Percentiles rank a stretch among this genome's conserved stretches.
phyloP scores from a whole-genome alignment of 2,113 vertebrate species.

The Tachuris rubrigastra region DNA sequence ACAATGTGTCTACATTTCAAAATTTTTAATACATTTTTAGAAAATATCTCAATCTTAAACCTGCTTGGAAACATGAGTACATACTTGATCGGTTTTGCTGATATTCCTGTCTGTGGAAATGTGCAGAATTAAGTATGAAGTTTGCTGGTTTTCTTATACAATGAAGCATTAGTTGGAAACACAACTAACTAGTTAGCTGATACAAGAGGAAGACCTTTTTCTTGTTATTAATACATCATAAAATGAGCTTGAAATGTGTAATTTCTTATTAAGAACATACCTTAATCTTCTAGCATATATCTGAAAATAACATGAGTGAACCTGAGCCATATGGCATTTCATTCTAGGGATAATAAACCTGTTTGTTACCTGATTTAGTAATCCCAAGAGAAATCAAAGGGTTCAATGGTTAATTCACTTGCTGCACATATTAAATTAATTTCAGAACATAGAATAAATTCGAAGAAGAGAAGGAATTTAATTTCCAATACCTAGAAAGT shows the following conservation, averaged over 20 bases:
- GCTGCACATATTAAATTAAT: background rate
- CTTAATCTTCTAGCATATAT: background rate
- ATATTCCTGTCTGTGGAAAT: background rate
- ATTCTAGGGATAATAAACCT: background rate
- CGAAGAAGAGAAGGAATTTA: background rate
- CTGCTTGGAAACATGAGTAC: background rate
- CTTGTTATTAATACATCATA: background rate
- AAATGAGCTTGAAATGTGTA: background rate
- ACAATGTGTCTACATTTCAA: background rate
- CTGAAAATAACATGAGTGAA: background rate
- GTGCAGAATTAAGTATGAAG: background rate
- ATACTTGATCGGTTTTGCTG: background rate
- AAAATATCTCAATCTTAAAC: background rate
- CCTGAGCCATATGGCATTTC: background rate
- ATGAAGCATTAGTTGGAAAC: background rate
- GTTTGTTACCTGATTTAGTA: slow-evolving; percentile 15
- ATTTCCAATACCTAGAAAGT: background rate
- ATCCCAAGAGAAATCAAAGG: slow-evolving; percentile 16
- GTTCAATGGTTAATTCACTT: slow-evolving; percentile 7
- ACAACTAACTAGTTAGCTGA: background rate
- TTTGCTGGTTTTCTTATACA: background rate
- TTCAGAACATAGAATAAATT: slow-evolving; percentile 8
- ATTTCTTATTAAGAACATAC: background rate
- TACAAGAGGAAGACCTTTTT: background rate
- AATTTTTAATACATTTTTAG: background rate